These are phyloP conservation scores for Smithornis capensis DNA, from an alignment of 2,113 vertebrate species.

Conservation along the genomic window DNA sequence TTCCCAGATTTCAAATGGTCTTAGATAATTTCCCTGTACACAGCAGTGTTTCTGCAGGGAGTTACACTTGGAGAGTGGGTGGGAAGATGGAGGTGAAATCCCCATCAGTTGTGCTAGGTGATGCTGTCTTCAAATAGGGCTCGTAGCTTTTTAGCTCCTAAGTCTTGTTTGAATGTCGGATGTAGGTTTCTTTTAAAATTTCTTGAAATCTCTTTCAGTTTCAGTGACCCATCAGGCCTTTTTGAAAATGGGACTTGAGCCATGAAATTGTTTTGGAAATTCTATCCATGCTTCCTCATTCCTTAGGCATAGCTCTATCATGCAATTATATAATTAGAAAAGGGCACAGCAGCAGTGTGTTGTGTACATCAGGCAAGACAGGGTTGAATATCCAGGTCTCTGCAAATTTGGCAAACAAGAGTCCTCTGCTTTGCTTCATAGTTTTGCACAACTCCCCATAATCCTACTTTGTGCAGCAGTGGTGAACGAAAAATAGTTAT, in stretches of 20 bases:
- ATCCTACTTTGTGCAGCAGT: neutral
- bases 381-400: neutral
- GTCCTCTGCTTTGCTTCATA: neutral
- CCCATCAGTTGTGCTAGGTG: neutral
- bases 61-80: neutral
- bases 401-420: neutral
- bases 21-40: neutral
- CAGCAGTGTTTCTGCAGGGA: neutral
- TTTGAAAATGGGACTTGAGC: neutral
- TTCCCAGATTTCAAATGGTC: neutral
- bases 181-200: neutral
- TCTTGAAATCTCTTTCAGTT: neutral
- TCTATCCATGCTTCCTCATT: neutral
- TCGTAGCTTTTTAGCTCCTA: neutral
- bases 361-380: neutral
- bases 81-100: neutral
- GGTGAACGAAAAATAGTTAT: neutral
- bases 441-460: neutral
- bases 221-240: neutral
- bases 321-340: neutral
- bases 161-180: neutral
- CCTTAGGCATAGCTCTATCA: neutral
- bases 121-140: neutral
- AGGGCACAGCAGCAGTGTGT: neutral
- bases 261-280: neutral